Base-by-base conservation (phyloP, 2,113 vertebrate species). In the Empidonax traillii region DNA sequence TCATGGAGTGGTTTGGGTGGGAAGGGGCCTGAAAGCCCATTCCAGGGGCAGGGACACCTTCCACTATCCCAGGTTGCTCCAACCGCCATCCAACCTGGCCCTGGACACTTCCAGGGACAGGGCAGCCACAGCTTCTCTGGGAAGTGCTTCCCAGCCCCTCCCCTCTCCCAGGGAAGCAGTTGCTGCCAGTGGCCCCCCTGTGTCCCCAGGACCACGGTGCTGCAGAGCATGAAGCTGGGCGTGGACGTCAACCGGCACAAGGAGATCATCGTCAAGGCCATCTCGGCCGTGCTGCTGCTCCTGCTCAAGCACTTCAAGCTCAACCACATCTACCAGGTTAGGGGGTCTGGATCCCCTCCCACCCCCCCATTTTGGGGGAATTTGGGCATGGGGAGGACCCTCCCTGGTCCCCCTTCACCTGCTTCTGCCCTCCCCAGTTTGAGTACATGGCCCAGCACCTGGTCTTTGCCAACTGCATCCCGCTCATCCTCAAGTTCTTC, bases 401-500 rank as follows among this genome's bases (percentile, higher is more conserved):
- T 11, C 8, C 10, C n/a, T 22, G 24, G 41, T 67, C 69, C 49
- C 43, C 0, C 0, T 47, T 96, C 47, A 90, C 41, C 66, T 5
- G 0, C 13, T 21, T 53, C 73, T 94, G 49, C 94, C 97, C 87
- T 95, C 96, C 89, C 30, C 82, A 99, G 99, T 99, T 99, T 97
- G 99, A 99, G 95, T 99, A 99, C 97, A 99, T 99, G 99, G 99
- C 99, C 73, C 99, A 99, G 94, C 99, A 99, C 78, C 96, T 99
- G 94, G 99, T 99, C 68, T 99, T 99, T 85, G 99, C 99, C 92
- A 99, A 99, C 98, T 99, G 99, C 94, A 99, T 99, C 93, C 99
- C 99, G 0, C 98, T 99, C 97, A 99, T 99, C 89, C 98, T 99
- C 31, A 99, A 99, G 98, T 99, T 99, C 98, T 99, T 99, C 98